A percentile compares a stretch with the other conserved stretches of the same genome.
These are phyloP conservation scores for Microcebus lehilahytsara DNA, from an alignment of 2,113 vertebrate genomes.

Conservation along the genomic window DNA sequence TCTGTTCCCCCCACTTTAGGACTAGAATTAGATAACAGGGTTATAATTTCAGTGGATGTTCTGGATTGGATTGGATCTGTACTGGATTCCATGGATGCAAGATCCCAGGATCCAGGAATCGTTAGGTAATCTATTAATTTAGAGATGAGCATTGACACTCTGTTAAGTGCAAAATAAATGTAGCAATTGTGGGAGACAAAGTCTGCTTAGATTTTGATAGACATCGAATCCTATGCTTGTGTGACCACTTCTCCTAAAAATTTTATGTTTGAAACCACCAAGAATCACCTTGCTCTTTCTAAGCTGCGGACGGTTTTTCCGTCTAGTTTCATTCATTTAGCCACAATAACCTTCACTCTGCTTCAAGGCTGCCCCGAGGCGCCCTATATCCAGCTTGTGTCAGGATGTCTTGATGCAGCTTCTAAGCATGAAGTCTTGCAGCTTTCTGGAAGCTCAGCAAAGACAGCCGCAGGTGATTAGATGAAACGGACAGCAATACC, in stretches of 20 bases:
- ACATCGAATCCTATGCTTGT: background rate
- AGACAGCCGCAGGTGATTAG: slow-evolving; percentile 57
- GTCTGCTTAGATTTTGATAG: background rate
- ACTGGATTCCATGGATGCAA: background rate
- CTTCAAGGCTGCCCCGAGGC: slow-evolving; percentile 79
- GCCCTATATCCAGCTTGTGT: slow-evolving; percentile 10
- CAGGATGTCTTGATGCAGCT: slow-evolving; percentile 19
- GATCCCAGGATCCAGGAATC: background rate
- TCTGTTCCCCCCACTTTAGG: background rate
- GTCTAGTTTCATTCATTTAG: slow-evolving; percentile 70
- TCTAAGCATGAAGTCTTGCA: slow-evolving; percentile 72
- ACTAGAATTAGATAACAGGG: background rate
- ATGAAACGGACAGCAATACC: slow-evolving; percentile 59
- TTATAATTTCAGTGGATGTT: background rate
- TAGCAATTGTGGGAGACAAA: background rate
- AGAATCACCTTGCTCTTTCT: slow-evolving; percentile 50
- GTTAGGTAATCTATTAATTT: background rate
- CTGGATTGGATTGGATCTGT: background rate
- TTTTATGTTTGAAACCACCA: slow-evolving; percentile 35
- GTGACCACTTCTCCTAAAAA: background rate
- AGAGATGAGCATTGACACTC: background rate
- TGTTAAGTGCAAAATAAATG: background rate
- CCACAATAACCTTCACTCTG: slow-evolving; percentile 53
- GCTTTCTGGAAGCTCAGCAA: slow-evolving; percentile 47
- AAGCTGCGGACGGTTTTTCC: slow-evolving; percentile 45